Evolutionary conservation across 2,797 vertebrate genomes (phyloP), one percentile per base, ranked within the genome.

Genomic region (Sebastes aleutianus): DNA sequence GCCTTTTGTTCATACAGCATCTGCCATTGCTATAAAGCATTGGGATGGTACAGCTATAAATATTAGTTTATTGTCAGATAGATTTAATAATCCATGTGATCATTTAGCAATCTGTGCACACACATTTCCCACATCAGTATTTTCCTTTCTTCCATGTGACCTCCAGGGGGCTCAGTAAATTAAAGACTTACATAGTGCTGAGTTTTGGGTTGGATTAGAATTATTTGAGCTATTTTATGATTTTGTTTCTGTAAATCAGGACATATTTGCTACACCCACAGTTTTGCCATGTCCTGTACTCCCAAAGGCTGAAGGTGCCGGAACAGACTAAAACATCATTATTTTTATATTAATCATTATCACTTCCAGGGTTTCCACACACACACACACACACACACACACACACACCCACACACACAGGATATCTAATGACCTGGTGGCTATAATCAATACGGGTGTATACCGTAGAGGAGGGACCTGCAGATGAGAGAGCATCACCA

Each of bases 381-480:
- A 22, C n/a, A 22, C 4, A 2, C n/a, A 22, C 10, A 10, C 4
- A 11, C 53, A 22, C 53, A 22, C 53, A 54, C 50, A 54, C 20
- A n/a, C 8, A 9, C 27, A 6, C 50, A n/a, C 22, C 4, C 54
- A 26, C 54, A 20, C 36, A 47, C 39, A 47, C 24, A 50, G 1
- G 14, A 27, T 43, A n/a, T 62, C 68, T 76, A 71, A 80, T 79
- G 78, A 85, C 70, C 70, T 74, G 56, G 79, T 83, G 78, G 64
- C 79, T 61, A 70, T 86, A 88, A 93, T 91, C 89, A 93, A 93
- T 91, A 91, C 62, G 54, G 70, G 3, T 8, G 4, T 67, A 39
- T 54, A 75, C 34, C 39, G 62, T 43, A 54, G 26, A 69, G 31
- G 56, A 76, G 31, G 59, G 70, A 54, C 61, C 74, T 88, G 59